Conservation (phyloP, 1,140 invertebrate species). For the Drosophila malerkotliana region DNA sequence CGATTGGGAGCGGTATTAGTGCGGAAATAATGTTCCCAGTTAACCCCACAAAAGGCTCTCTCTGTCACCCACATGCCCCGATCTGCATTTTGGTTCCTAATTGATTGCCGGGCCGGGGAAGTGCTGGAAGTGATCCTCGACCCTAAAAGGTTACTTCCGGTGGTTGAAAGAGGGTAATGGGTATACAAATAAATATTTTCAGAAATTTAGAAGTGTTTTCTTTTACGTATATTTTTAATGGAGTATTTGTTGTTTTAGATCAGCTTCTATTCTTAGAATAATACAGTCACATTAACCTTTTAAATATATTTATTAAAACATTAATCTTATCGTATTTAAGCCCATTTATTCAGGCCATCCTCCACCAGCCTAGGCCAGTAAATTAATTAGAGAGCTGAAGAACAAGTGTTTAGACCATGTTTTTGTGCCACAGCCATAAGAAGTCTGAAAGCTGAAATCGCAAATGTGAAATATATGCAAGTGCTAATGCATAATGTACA, state of each 20-base stretch:
- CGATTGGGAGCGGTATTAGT: slow-evolving; percentile 37
- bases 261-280: no score
- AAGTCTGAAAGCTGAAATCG: slow-evolving; percentile 5
- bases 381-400: slow-evolving; percentile 30
- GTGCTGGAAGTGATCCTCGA: slow-evolving; percentile 2
- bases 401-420: slow-evolving; percentile 53
- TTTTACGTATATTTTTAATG: neutral
- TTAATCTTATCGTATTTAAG: neutral
- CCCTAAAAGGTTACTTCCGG: slow-evolving; percentile 4
- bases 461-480: slow-evolving; percentile 29
- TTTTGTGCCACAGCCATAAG: slow-evolving; percentile 4
- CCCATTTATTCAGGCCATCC: neutral
- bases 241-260: neutral
- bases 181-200: neutral
- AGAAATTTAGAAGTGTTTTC: no score
- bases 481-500: slow-evolving; percentile 32
- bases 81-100: slow-evolving; percentile 15
- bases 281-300: neutral
- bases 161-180: neutral
- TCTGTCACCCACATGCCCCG: slow-evolving; percentile 15
- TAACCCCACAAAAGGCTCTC: neutral
- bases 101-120: slow-evolving; percentile 4
- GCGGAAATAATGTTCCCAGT: slow-evolving; percentile 39
- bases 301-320: neutral
- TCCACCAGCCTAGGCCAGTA: neutral